These are phyloP conservation scores for Aphelenchoides fujianensis DNA, from an alignment of 1,140 invertebrate species.

Conservation along the genomic window DNA sequence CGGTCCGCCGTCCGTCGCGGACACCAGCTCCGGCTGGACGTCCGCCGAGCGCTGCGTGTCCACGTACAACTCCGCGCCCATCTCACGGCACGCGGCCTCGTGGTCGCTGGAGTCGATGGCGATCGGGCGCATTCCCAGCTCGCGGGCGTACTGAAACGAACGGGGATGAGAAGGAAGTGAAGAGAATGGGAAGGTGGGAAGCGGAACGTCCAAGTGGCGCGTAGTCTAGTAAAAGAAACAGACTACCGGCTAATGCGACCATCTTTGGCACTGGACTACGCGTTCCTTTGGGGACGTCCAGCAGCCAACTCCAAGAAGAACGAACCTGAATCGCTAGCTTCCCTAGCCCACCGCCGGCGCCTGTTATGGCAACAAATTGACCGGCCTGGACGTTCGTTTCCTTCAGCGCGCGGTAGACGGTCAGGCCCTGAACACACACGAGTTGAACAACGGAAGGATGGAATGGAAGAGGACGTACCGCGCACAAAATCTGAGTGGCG, in stretches of 20 bases:
- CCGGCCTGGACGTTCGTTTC: conserved; percentile 32
- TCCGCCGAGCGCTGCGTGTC: not conserved
- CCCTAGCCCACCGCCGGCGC: conserved; percentile 33
- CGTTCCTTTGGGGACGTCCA: too few relatives aligned
- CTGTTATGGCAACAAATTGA: conserved; percentile 26
- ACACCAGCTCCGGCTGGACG: not conserved
- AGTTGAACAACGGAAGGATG: too few relatives aligned
- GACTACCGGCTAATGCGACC: too few relatives aligned
- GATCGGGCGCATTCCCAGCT: conserved; percentile 33
- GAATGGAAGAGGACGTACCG: too few relatives aligned
- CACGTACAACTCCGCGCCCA: not conserved
- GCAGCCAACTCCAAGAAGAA: too few relatives aligned
- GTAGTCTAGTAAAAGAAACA: not conserved
- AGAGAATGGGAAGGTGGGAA: too few relatives aligned
- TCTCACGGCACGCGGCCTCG: conserved; percentile 4
- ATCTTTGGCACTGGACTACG: too few relatives aligned
- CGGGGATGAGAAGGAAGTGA: too few relatives aligned
- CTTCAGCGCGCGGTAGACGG: conserved; percentile 30
- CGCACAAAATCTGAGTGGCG: conserved; percentile 33
- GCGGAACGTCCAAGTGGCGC: too few relatives aligned
- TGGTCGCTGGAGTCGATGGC: conserved; percentile 30
- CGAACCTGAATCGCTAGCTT: conserved; percentile 14
- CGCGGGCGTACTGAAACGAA: conserved; percentile 36
- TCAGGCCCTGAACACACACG: too few relatives aligned
- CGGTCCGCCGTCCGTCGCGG: conserved; percentile 29